Conservation (phyloP, 1,140 invertebrate genomes). For the Forficula auricularia region DNA sequence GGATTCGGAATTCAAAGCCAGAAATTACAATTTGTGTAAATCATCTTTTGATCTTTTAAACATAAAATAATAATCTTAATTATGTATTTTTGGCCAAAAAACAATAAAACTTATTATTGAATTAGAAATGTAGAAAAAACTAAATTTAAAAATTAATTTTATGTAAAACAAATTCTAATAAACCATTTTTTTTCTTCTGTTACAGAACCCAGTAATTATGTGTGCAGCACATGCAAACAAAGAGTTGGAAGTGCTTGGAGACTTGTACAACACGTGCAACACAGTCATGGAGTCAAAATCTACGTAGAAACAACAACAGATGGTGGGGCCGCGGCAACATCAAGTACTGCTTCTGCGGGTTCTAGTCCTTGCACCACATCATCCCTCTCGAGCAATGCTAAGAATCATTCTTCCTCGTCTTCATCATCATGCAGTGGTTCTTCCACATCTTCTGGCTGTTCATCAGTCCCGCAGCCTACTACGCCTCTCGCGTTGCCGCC, state of each 20-base stretch:
- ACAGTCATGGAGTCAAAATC: constrained; percentile 81
- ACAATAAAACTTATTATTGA: no score
- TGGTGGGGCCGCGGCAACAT: constrained; percentile 22
- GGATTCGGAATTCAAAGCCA: no score
- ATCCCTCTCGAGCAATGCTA: constrained; percentile 1
- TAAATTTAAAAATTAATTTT: no score
- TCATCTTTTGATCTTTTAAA: no score
- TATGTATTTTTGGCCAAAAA: no score
- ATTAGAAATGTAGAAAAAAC: no score
- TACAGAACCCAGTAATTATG: constrained; percentile 86
- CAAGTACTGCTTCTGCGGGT: constrained; percentile 14
- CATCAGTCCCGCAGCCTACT: constrained; percentile 24
- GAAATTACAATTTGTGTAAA: no score
- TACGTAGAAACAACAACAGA: constrained; percentile 48
- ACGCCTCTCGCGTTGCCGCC: constrained; percentile 31
- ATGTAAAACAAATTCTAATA: no score
- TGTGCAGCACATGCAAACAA: constrained; percentile 85
- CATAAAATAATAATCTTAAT: no score
- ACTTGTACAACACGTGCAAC: constrained; percentile 85
- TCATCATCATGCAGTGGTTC: constrained; percentile 37
- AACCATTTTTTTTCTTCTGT: constrained; percentile 27
- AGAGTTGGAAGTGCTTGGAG: constrained; percentile 81
- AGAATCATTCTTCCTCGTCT: constrained; percentile 30
- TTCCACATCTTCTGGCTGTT: constrained; percentile 34
- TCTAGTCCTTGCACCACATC: constrained; percentile 5